Evolutionary conservation across 2,113 vertebrate species (phyloP).

Genomic region (Hemichromis elongatus): DNA sequence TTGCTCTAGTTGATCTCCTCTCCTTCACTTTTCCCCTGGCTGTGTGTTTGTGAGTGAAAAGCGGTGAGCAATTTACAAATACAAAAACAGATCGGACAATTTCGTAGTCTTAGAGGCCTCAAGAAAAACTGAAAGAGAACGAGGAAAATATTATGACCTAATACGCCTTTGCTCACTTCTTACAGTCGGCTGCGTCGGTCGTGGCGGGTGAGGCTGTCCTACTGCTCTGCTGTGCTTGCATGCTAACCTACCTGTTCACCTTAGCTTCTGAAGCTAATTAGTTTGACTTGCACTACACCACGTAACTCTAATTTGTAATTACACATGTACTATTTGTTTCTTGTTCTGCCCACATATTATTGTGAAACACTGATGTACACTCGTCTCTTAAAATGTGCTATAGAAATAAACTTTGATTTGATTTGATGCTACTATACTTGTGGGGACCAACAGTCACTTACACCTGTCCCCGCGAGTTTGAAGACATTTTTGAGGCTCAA

Average conservation of each 20-base stretch:
- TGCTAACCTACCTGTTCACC: too few species aligned
- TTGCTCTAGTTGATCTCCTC: background rate
- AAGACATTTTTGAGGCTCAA: too few species aligned
- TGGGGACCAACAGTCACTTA: background rate
- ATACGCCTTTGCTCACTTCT: background rate
- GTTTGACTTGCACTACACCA: too few species aligned
- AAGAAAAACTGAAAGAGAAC: background rate
- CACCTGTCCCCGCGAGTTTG: background rate
- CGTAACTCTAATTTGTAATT: too few species aligned
- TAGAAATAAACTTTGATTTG: too few species aligned
- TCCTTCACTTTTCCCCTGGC: background rate
- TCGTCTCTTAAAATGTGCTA: too few species aligned
- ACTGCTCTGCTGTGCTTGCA: background rate
- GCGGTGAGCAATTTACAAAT: background rate
- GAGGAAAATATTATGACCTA: background rate
- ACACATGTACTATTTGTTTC: too few species aligned
- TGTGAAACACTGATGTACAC: too few species aligned
- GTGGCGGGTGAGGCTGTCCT: rapidly evolving
- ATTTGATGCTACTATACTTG: background rate
- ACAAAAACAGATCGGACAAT: background rate
- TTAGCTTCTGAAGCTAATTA: too few species aligned
- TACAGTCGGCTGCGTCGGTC: background rate
- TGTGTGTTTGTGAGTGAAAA: background rate
- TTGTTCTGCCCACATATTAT: too few species aligned
- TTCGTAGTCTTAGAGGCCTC: background rate